phyloP scores from a whole-genome alignment of 2,888 invertebrate genomes.

The Ectropis crepuscularia region DNA sequence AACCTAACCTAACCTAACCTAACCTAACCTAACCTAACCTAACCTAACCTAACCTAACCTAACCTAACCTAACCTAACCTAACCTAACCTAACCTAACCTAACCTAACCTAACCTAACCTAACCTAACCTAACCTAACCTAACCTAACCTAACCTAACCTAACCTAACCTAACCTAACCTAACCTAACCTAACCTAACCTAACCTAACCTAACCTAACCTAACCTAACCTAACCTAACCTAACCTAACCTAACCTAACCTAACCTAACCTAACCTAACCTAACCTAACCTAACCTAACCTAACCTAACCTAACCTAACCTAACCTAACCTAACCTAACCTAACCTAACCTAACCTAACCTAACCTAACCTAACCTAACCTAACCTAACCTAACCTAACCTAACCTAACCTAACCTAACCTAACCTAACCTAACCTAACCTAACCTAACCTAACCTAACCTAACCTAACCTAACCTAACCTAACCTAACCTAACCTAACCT shows the following conservation, averaged over 20 bases:
- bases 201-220: conserved; percentile 33
- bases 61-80: conserved; percentile 12
- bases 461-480: conserved; percentile 31
- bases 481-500: conserved; percentile 31
- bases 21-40: conserved; percentile 21
- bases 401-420: conserved; percentile 30
- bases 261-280: conserved; percentile 27
- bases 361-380: conserved; percentile 29
- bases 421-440: conserved; percentile 31
- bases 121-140: conserved; percentile 12
- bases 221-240: conserved; percentile 32
- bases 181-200: conserved; percentile 31
- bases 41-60: conserved; percentile 5
- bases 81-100: conserved; percentile 12
- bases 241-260: conserved; percentile 31
- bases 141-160: conserved; percentile 9
- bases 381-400: conserved; percentile 31
- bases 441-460: conserved; percentile 31
- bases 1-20: conserved; percentile 18
- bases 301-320: conserved; percentile 29
- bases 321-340: conserved; percentile 30
- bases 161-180: conserved; percentile 28
- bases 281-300: conserved; percentile 18
- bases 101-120: conserved; percentile 11
- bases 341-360: conserved; percentile 31